Evolutionary conservation across 2,888 invertebrate species (phyloP), one percentile per base, ranked within the genome.

Genomic region (Orchestes rusci): DNA sequence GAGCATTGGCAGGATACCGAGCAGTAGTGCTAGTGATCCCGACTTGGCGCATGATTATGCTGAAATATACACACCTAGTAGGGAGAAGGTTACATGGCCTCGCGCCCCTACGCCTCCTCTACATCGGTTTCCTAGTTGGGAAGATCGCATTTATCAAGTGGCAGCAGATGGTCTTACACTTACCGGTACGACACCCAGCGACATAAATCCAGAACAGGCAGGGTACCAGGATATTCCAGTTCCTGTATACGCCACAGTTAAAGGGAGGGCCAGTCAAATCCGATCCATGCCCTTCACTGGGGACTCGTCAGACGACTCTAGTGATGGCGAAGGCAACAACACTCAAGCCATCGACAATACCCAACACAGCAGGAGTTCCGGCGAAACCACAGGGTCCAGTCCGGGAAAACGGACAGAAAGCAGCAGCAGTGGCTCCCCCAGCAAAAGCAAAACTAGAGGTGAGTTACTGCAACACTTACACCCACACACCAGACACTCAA

Each of bases 191-290:
- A 71, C 62, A 35, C 68, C 60, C 42, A 71, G 63, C 56, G 68
- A 61, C 53, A 56, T 65, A 52, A 68, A 63, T 12, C 67, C 67
- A n/a, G 68, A 69, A 50, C 68, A 68, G 51, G 86, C 84, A 59
- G 88, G 88, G 59, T 90, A 89, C 70, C 87, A 88, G 70, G 87
- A 90, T 70, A 87, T 89, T 62, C 86, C 87, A 47, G 89, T 94
- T 57, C 95, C 94, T 41, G 94, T 95, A 17, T 95, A 93, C 70
- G 93, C 95, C 39, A 93, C 93, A 36, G 90, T 95, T 29, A 94
- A 94, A 75, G 95, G 91, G 71, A 81, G 93, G 59, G 94, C 94
- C 53, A 92, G 93, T 68, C 94, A 94, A 72, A 95, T 95, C 58
- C 77, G 94, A 56, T 93, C 92, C 32, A 90, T 93, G 79, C 94